Evolutionary conservation across 1,140 invertebrate genomes (phyloP), one percentile per base, ranked within the genome.

Genomic region (Temnothorax longispinosus): DNA sequence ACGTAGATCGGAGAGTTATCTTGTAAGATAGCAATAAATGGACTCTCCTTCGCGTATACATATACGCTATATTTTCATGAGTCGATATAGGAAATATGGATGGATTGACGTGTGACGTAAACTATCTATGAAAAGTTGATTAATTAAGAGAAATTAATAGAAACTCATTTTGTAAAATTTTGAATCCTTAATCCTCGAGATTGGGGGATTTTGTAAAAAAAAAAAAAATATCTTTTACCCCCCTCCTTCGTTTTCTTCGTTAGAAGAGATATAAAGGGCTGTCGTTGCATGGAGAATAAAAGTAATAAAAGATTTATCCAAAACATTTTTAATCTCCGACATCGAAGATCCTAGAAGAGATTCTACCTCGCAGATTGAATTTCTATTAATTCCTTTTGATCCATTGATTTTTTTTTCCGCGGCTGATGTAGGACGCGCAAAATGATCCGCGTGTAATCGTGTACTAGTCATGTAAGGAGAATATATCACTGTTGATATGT

Each of bases 401-500:
- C 6, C 18, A 5, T 80, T 47, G 27, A 21, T 69, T 21, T 41
- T 52, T 60, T 38, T 41, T 52, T 60, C 21, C 21, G 54, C 38
- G n/a, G 35, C 41, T 41, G 27, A 41, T 50, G 32, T 50, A 10
- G n/a, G 15, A 78, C 35, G 35, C 47, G 60, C 32, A 47, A 21
- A 82, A 64, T 65, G 58, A 84, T 74, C 74, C 77, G 72, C 44
- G 69, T 67, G 74, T 74, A 76, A 64, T 50, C 77, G 47, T 87
- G 80, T 92, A 86, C 77, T 90, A 87, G 65, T 76, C 74, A 62
- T 87, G 54, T 87, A 90, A 89, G 76, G 62, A 89, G 76, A 92
- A 92, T 93, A 93, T 94, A 93, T 94, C 94, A 95, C 93, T 95
- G 94, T 95, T 94, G 94, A 94, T 94, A 95, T 92, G 85, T 91